phyloP scores from a whole-genome alignment of 2,888 invertebrate species.

The Nephrocerus scutellatus region DNA sequence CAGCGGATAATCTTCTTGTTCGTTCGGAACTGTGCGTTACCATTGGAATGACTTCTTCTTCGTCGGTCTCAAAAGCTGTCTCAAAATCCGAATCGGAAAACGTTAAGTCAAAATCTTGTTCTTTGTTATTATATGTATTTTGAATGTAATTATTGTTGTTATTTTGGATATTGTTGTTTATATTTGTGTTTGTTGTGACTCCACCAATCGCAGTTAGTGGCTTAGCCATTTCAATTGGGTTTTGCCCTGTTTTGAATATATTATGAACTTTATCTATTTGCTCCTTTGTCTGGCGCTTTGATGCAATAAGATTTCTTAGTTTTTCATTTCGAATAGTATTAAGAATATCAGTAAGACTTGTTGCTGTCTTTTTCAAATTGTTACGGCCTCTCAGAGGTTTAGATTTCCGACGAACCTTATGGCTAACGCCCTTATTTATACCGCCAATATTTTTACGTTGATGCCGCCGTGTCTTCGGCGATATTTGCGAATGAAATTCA shows the following conservation, averaged over 20 bases:
- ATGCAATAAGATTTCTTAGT: constrained; percentile 34
- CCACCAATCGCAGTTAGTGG: constrained; percentile 29
- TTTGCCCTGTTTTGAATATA: constrained; percentile 34
- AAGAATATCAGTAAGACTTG: constrained; percentile 34
- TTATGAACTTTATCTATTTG: constrained; percentile 37
- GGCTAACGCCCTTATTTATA: constrained; percentile 40
- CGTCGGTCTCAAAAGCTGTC: constrained; percentile 19
- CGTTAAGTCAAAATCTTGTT: constrained; percentile 14
- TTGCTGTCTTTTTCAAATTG: constrained; percentile 10
- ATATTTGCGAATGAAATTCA: background rate
- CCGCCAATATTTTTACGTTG: constrained; percentile 7
- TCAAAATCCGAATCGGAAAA: constrained; percentile 10
- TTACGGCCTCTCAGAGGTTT: constrained; percentile 8
- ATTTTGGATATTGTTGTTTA: constrained; percentile 3
- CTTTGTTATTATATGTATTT: constrained; percentile 22
- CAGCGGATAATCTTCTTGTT: background rate
- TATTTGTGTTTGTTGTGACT: too few species aligned
- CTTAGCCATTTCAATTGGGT: constrained; percentile 43
- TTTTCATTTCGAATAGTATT: constrained; percentile 36
- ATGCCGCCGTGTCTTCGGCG: background rate
- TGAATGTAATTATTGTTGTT: constrained; percentile 6
- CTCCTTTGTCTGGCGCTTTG: constrained; percentile 33
- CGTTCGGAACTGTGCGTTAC: constrained; percentile 21
- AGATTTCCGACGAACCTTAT: constrained; percentile 33
- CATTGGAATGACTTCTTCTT: constrained; percentile 31